Evolutionary conservation across 2,888 invertebrate species (phyloP).

Genomic region (Eueremaeus valkanovi): DNA sequence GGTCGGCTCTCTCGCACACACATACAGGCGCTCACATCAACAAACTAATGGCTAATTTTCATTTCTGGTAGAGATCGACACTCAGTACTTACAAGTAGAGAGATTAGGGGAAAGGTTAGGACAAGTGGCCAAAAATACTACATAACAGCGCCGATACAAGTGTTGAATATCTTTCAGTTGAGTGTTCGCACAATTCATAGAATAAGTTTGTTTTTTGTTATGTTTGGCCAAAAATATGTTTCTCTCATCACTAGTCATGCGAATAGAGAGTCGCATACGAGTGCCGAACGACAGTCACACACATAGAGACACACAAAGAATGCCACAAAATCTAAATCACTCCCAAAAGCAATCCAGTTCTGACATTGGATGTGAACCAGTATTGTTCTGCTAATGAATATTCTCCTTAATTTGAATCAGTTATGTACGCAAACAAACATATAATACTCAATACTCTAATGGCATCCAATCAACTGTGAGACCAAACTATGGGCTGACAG

Average conservation of each 20-base stretch:
- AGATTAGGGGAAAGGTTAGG: not conserved
- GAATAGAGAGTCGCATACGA: not conserved
- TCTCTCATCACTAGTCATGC: slow-evolving; percentile 34
- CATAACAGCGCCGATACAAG: not conserved
- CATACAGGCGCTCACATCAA: not conserved
- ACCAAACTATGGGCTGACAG: not conserved
- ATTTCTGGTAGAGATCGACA: not conserved
- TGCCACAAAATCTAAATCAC: not conserved
- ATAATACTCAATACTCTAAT: too few species aligned
- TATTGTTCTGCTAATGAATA: slow-evolving; percentile 11
- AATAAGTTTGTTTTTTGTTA: not conserved
- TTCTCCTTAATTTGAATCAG: slow-evolving; percentile 5
- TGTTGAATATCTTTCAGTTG: slow-evolving; percentile 14
- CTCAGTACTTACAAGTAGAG: not conserved
- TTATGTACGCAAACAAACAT: too few species aligned
- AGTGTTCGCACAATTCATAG: not conserved
- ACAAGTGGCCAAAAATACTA: slow-evolving; percentile 9
- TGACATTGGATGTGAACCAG: not conserved
- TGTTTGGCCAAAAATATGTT: slow-evolving; percentile 25
- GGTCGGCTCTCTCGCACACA: too few species aligned
- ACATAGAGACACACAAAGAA: not conserved
- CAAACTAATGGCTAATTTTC: slow-evolving; percentile 27
- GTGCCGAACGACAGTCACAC: not conserved
- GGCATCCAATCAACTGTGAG: too few species aligned
- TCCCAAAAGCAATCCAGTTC: not conserved